These are phyloP conservation scores for Pseudococcus viburni DNA, from an alignment of 2,888 invertebrate species.

Conservation along the genomic window DNA sequence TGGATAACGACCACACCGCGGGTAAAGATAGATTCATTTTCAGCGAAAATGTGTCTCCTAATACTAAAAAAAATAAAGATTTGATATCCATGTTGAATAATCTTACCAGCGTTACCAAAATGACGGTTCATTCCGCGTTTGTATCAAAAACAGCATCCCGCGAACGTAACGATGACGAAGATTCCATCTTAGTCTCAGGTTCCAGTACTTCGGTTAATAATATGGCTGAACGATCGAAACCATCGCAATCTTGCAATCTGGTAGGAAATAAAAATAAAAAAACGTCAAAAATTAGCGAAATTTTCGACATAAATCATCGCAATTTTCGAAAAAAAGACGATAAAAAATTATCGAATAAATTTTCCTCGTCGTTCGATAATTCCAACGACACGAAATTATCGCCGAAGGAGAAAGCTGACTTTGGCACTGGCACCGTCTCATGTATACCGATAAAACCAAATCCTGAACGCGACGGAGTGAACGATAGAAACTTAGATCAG, in stretches of 20 bases:
- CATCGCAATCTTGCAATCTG: neutral
- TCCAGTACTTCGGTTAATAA: slow-evolving; percentile 4
- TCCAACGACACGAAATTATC: neutral
- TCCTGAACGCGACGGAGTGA: neutral
- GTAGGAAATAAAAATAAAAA: neutral
- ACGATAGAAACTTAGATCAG: neutral
- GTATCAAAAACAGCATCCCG: neutral
- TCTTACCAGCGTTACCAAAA: slow-evolving; percentile 75
- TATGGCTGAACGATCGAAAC: neutral
- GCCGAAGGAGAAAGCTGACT: neutral
- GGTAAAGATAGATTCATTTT: slow-evolving; percentile 69
- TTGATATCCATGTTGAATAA: slow-evolving; percentile 78
- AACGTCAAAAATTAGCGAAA: neutral
- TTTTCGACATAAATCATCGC: slow-evolving; percentile 29
- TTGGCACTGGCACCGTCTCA: neutral
- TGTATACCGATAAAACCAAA: neutral
- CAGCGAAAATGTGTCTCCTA: slow-evolving; percentile 70
- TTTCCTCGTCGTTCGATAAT: neutral
- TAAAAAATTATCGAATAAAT: neutral
- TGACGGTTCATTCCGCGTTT: slow-evolving; percentile 68
- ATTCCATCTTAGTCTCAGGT: neutral
- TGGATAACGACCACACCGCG: slow-evolving; percentile 69
- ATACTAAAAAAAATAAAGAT: slow-evolving; percentile 72
- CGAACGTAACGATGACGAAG: neutral
- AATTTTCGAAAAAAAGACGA: neutral